Base-by-base conservation (phyloP, 2,888 invertebrate species). In the Hypercompe scribonia region DNA sequence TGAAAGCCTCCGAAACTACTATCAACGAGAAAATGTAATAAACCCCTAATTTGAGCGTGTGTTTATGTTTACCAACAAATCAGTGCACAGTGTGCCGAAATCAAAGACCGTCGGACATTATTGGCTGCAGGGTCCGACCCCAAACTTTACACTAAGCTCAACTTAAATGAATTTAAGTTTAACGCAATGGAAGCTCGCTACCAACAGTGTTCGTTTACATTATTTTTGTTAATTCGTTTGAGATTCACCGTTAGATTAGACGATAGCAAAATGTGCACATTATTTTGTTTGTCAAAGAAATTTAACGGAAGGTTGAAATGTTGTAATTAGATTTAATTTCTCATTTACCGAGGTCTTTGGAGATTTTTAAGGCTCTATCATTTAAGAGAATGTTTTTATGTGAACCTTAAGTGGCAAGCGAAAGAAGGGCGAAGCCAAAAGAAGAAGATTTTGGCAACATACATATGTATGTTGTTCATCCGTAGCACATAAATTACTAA, bases 161-260 rank as follows among this genome's bases (percentile, higher is more conserved):
- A 73, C 74, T 78, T 83, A 80, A 84, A 83, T 79, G 78, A 81
- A 79, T 84, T 83, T 80, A 77, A 79, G 81, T 78, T 79, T 70
- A 74, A 31, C 68, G 66, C 61, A 74, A 68, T 5, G 76, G 78
- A 83, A 76, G 58, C 63, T 69, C 71, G 77, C 4, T 42, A 42
- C 24, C 76, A 73, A 68, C 42, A 18, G 46, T 46, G 63, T 46
- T 54, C 31, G n/a, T 68, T 36, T 5, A 31, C 21, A 28, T 70
- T 28, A 36, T 28, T 65, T 2, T 68, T 13, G 11, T 46, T 50
- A 21, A 58, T 28, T 28, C n/a, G 36, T n/a, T 68, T 33, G 15
- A 67, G 50, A n/a, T 34, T 24, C 31, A 5, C 7, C 34, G 2
- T 39, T 39, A 39, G 28, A 42, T 65, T 65, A 28, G 15, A n/a